Evolutionary conservation across 1,140 invertebrate genomes (phyloP), one percentile per base, ranked within the genome.

Genomic region (Conopomorpha cramerella): DNA sequence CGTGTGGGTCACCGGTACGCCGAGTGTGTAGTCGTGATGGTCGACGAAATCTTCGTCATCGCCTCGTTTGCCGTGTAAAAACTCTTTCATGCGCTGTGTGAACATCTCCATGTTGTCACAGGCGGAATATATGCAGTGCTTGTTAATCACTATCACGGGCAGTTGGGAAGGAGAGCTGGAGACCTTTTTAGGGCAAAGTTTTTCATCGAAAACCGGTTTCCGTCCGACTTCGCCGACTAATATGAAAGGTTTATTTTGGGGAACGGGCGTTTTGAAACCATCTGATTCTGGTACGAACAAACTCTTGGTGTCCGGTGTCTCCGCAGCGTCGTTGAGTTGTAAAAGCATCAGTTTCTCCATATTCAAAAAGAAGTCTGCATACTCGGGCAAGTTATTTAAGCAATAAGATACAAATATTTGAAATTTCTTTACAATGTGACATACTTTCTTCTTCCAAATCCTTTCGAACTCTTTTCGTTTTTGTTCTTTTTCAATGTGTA

Each of bases 301-400:
- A 46, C 56, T 54, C 19, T 35, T 48, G 7, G 26, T 45, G 7
- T 27, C 43, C 13, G 65, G 65, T 33, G 60, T 52, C n/a, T 66
- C 51, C 8, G 62, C 28, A 1, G 42, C 41, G 37, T 62, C 46
- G 30, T 55, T 55, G 8, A 74, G 26, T 35, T 74, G 70, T 32
- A 72, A 30, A 30, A 74, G 43, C 65, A 72, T 66, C 23, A 72
- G 39, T 36, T 59, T 74, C 38, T 74, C 70, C 48, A 68, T 63
- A 14, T 74, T 64, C 12, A 71, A 45, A 41, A 74, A 72, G 37
- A 70, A 72, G 0, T 72, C 70, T 2, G 63, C 61, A 14, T 72
- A 51, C 26, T 72, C 61, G 7, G 70, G 70, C 16, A 74, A 29
- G 13, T 42, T 37, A n/a, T 60, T 52, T 8, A 74, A 43, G 36